Evolutionary conservation across 2,797 vertebrate species (phyloP).

Genomic region (Pseudopleuronectes americanus): DNA sequence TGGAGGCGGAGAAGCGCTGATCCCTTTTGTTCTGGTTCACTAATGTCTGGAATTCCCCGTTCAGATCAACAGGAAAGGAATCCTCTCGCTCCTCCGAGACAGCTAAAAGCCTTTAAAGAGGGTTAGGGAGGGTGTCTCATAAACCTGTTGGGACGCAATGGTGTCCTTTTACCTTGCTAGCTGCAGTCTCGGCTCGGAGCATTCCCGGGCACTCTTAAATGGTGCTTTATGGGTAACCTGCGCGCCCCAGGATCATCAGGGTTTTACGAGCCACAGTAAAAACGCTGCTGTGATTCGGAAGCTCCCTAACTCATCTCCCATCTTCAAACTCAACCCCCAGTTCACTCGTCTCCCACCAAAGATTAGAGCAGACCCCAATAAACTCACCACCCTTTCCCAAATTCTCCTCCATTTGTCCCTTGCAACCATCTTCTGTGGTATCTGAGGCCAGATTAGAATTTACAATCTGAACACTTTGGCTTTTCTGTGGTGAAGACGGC

Average conservation of each 20-base stretch:
- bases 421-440: conserved; percentile 8
- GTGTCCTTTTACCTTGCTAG: conserved; percentile 75
- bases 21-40: conserved; percentile 82
- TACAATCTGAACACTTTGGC: background rate
- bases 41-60: conserved; percentile 72
- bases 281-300: conserved; percentile 64
- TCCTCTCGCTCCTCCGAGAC: conserved; percentile 66
- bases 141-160: conserved; percentile 72
- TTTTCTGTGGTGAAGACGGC: background rate
- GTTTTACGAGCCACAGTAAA: conserved; percentile 79
- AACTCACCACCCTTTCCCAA: conserved; percentile 47
- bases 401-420: conserved; percentile 17
- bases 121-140: conserved; percentile 47
- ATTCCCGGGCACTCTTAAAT: conserved; percentile 80
- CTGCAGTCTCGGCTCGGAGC: conserved; percentile 39
- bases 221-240: conserved; percentile 70
- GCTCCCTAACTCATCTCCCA: conserved; percentile 49
- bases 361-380: conserved; percentile 69
- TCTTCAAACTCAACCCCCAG: conserved; percentile 25
- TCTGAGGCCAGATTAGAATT: conserved; percentile 17
- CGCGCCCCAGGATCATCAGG: conserved; percentile 70
- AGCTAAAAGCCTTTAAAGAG: conserved; percentile 71
- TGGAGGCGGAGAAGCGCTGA: conserved; percentile 57
- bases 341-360: conserved; percentile 59
- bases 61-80: conserved; percentile 72